Evolutionary conservation across 1,140 invertebrate species (phyloP).

Genomic region (Sycophila sp.): DNA sequence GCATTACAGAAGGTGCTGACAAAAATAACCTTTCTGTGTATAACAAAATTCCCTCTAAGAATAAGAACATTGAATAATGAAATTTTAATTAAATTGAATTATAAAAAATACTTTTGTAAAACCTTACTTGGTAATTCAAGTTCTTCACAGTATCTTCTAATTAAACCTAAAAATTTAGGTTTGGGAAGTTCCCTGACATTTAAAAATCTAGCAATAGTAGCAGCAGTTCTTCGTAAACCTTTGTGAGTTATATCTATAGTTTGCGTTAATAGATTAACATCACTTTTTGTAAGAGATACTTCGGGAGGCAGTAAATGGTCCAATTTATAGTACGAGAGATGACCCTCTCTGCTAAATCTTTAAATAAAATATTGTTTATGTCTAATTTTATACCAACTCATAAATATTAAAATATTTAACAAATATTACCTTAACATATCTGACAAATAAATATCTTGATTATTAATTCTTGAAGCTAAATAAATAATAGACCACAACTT

Average conservation of each 20-base stretch:
- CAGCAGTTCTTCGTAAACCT: conserved; percentile 51
- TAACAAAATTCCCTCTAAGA: conserved; percentile 54
- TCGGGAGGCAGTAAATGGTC: conserved; percentile 69
- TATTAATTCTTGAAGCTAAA: conserved; percentile 68
- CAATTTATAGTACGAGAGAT: conserved; percentile 68
- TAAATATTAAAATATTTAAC: conserved; percentile 12
- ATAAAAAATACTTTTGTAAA: conserved; percentile 40
- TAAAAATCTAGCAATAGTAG: conserved; percentile 60
- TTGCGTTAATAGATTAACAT: conserved; percentile 49
- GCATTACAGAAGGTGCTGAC: conserved; percentile 59
- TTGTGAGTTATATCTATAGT: conserved; percentile 56
- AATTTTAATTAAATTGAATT: background rate
- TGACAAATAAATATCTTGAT: conserved; percentile 68
- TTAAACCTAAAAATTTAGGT: conserved; percentile 65
- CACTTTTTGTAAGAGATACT: conserved; percentile 51
- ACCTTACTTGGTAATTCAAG: conserved; percentile 66
- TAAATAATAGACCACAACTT: conserved; percentile 67
- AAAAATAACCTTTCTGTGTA: conserved; percentile 61
- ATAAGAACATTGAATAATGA: too few relatives aligned
- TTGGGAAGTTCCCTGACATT: conserved; percentile 52
- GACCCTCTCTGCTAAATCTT: conserved; percentile 69
- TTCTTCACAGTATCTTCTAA: conserved; percentile 67
- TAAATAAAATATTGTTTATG: conserved; percentile 34
- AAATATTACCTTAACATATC: conserved; percentile 68
- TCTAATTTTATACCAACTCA: conserved; percentile 16